Evolutionary conservation across 2,888 invertebrate species (phyloP).

Genomic region (Drosophila acutilabella): DNA sequence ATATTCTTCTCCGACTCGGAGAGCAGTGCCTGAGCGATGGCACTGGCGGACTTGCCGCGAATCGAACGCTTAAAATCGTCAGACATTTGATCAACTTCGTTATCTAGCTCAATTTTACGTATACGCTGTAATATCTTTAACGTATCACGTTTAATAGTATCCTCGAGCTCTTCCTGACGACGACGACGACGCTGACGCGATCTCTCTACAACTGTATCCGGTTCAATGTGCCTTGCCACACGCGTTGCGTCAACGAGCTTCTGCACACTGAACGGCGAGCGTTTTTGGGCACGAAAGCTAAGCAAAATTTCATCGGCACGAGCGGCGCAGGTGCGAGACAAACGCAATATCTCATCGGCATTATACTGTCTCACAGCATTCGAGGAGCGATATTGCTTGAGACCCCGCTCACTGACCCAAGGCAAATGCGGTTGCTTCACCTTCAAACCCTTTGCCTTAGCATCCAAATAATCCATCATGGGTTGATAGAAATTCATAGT

Average conservation of each 20-base stretch:
- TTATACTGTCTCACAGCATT: conserved; percentile 89
- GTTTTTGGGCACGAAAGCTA: conserved; percentile 84
- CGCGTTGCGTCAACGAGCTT: conserved; percentile 87
- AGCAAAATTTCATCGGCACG: conserved; percentile 89
- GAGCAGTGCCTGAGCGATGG: conserved; percentile 89
- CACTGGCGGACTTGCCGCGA: conserved; percentile 91
- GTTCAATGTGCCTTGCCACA: conserved; percentile 84
- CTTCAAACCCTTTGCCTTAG: conserved; percentile 86
- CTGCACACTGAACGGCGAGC: conserved; percentile 86
- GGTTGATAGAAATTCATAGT: conserved; percentile 94
- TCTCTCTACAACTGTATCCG: conserved; percentile 85
- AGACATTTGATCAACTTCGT: conserved; percentile 85
- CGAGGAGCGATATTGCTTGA: conserved; percentile 89
- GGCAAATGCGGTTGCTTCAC: conserved; percentile 88
- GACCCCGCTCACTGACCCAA: conserved; percentile 89
- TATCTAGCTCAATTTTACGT: conserved; percentile 85
- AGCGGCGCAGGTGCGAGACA: conserved; percentile 89
- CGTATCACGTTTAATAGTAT: conserved; percentile 86
- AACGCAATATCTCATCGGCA: conserved; percentile 88
- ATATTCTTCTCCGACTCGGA: conserved; percentile 87
- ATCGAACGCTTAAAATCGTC: conserved; percentile 86
- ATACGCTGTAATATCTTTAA: conserved; percentile 81
- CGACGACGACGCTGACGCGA: conserved; percentile 85
- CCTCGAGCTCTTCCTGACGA: conserved; percentile 87
- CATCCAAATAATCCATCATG: conserved; percentile 93